Conservation (phyloP, 2,113 vertebrate genomes). For the Willisornis vidua region DNA sequence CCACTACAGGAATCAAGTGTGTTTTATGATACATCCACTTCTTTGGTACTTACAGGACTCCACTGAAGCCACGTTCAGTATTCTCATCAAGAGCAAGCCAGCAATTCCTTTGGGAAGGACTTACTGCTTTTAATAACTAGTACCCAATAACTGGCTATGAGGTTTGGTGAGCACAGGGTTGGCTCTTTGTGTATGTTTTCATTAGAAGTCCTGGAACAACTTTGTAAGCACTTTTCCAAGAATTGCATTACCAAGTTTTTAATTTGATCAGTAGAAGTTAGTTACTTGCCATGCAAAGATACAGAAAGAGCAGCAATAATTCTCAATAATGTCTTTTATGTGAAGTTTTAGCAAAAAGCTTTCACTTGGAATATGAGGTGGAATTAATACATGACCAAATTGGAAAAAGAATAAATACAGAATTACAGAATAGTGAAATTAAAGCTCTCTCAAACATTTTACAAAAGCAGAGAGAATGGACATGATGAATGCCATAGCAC, state of each 20-base stretch:
- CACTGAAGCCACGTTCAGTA: rapidly evolving
- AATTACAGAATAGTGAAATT: background rate
- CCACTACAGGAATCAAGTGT: background rate
- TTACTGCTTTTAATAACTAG: background rate
- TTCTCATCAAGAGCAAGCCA: background rate
- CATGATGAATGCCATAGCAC: background rate
- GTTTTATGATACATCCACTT: background rate
- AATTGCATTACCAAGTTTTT: background rate
- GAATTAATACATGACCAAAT: background rate
- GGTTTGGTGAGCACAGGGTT: background rate
- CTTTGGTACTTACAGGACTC: background rate
- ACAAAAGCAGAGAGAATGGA: background rate
- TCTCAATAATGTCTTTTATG: background rate
- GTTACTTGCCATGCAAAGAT: background rate
- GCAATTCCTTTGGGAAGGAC: background rate
- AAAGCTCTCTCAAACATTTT: background rate
- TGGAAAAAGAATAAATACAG: background rate
- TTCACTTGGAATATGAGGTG: background rate
- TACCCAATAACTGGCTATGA: background rate
- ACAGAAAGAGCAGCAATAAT: background rate
- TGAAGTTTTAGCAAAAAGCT: background rate
- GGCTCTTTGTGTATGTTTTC: background rate
- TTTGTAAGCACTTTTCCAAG: background rate
- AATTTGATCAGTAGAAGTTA: background rate
- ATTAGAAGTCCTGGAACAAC: background rate